Percentiles rank a stretch among this genome's conserved stretches.
Conservation (phyloP, 1,140 invertebrate species). For the Archivesica marissinica region DNA sequence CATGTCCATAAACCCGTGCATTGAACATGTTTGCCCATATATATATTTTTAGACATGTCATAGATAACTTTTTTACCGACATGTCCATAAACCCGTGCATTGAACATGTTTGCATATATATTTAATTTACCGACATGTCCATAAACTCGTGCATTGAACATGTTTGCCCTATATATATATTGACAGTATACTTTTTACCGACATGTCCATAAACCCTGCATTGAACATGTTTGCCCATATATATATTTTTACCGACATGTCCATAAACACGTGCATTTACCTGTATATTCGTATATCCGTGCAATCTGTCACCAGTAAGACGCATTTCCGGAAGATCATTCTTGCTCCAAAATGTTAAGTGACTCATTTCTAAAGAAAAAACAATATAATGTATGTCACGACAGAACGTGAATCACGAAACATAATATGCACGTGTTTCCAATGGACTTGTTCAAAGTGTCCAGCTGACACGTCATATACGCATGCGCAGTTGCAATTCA, state of each 20-base stretch:
- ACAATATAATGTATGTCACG: not conserved
- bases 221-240: too few species aligned
- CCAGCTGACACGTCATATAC: not conserved
- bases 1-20: not conserved
- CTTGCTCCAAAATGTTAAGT: slow-evolving; percentile 40
- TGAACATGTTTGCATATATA: too few species aligned
- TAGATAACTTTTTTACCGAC: too few species aligned
- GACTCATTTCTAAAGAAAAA: slow-evolving; percentile 30
- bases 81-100: too few species aligned
- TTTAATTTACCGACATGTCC: not conserved
- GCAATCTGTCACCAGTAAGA: slow-evolving; percentile 26
- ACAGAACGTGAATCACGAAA: not conserved
- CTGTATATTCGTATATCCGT: slow-evolving; percentile 26
- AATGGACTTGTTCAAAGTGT: not conserved
- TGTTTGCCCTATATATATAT: too few species aligned
- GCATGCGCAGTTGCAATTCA: not conserved
- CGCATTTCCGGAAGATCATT: slow-evolving; percentile 50
- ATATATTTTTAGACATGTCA: too few species aligned
- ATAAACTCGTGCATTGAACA: too few species aligned
- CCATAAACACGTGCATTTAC: not conserved
- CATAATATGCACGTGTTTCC: not conserved
- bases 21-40: too few species aligned
- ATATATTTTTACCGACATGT: not conserved
- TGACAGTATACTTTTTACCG: too few species aligned
- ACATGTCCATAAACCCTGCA: too few species aligned